Evolutionary conservation across 2,797 vertebrate species (phyloP).

Genomic region (Eulemur mongoz): DNA sequence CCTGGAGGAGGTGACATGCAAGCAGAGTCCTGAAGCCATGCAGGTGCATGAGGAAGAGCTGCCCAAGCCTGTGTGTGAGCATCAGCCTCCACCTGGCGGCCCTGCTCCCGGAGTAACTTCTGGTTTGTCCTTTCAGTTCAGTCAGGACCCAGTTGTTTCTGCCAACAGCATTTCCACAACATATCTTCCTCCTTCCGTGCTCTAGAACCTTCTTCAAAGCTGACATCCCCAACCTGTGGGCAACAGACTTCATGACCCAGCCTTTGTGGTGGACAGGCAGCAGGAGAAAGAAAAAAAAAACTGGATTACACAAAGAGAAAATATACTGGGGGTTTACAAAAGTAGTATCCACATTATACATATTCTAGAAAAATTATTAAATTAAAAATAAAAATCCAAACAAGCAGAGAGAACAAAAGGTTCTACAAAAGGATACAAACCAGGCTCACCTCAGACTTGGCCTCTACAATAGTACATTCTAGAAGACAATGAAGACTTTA

Average conservation of each 20-base stretch:
- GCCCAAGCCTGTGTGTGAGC: too few species aligned
- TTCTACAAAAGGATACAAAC: background rate
- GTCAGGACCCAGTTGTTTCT: background rate
- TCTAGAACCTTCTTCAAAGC: background rate
- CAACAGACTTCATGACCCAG: background rate
- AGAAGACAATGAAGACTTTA: constrained; percentile 17
- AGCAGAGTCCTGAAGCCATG: background rate
- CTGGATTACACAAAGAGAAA: background rate
- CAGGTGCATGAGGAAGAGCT: background rate
- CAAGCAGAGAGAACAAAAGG: background rate
- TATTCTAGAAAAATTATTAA: background rate
- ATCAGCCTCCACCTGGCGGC: background rate
- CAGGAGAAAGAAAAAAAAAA: background rate
- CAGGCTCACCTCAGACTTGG: background rate
- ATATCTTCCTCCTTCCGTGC: background rate
- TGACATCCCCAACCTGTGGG: too few species aligned
- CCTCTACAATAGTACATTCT: background rate
- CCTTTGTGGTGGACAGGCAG: background rate
- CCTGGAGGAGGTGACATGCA: background rate
- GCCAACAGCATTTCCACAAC: background rate
- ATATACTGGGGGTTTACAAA: background rate
- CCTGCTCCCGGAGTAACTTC: background rate
- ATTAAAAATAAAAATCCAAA: background rate
- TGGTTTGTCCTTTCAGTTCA: background rate
- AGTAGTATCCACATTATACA: background rate